Evolutionary conservation across 2,888 invertebrate genomes (phyloP).

Genomic region (Calephelis perditalis): DNA sequence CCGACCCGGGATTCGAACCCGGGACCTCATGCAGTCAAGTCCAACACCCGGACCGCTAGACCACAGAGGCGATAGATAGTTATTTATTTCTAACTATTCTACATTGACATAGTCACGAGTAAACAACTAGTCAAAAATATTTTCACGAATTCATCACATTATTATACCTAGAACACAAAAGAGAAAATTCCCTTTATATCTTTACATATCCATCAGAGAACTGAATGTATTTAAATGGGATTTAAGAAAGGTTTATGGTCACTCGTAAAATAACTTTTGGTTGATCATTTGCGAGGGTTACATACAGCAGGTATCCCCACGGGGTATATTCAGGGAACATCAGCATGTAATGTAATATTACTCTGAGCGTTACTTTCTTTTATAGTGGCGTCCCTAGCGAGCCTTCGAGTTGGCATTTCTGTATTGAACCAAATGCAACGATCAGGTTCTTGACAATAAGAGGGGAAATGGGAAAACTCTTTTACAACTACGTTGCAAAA

Average conservation of each 20-base stretch:
- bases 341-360: slow-evolving; percentile 11
- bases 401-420: neutral
- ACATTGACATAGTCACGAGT: too few species aligned
- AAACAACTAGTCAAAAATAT: too few species aligned
- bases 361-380: slow-evolving; percentile 8
- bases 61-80: too few species aligned
- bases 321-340: slow-evolving; percentile 8
- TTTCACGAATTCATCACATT: too few species aligned
- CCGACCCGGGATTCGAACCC: too few species aligned
- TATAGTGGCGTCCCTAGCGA: neutral
- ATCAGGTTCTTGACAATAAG: neutral
- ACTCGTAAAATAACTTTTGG: slow-evolving; percentile 13
- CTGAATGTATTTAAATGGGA: slow-evolving; percentile 6
- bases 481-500: slow-evolving; percentile 25
- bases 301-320: neutral
- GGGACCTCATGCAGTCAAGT: too few species aligned
- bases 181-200: too few species aligned
- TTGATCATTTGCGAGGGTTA: slow-evolving; percentile 12
- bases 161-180: too few species aligned
- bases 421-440: slow-evolving; percentile 7
- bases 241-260: slow-evolving; percentile 11
- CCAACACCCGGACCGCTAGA: too few species aligned
- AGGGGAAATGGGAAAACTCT: neutral
- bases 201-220: slow-evolving; percentile 2
- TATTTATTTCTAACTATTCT: too few species aligned